Conservation (phyloP, 2,797 vertebrate genomes). For the Pseudochirops corinnae region DNA sequence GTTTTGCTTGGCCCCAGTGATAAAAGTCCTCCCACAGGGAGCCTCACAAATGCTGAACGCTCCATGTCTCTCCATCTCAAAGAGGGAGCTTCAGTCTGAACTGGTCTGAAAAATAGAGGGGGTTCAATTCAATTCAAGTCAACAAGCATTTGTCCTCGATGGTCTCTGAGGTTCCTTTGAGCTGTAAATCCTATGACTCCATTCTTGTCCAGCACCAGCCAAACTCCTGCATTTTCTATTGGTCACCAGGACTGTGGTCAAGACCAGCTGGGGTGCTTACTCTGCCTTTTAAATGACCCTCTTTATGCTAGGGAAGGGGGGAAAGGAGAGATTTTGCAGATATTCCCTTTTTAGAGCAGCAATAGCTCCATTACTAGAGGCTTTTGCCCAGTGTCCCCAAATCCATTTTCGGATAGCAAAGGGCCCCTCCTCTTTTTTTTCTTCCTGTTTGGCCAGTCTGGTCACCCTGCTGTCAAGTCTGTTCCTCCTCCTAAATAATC, state of each 20-base stretch:
- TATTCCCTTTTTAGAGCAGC: neutral
- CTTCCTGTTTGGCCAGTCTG: neutral
- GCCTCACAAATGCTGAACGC: neutral
- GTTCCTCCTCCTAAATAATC: neutral
- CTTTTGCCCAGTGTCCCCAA: neutral
- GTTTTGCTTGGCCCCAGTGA: neutral
- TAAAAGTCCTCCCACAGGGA: neutral
- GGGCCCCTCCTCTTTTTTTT: neutral
- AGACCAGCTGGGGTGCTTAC: neutral
- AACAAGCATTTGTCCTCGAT: neutral
- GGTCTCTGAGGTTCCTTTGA: neutral
- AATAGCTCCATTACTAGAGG: neutral
- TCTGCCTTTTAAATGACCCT: neutral
- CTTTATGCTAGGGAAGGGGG: neutral
- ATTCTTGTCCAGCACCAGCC: neutral
- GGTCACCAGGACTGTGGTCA: neutral
- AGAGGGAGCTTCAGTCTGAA: neutral
- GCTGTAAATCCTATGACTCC: neutral
- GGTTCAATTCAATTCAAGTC: neutral
- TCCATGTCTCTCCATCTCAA: neutral
- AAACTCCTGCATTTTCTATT: conserved; percentile 4
- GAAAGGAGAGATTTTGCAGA: neutral
- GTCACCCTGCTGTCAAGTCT: neutral
- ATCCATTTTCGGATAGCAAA: neutral
- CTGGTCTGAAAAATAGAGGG: neutral